Percentiles rank a stretch among this genome's conserved stretches.
phyloP scores from a whole-genome alignment of 1,140 invertebrate genomes.

The Halictus rubicundus region DNA sequence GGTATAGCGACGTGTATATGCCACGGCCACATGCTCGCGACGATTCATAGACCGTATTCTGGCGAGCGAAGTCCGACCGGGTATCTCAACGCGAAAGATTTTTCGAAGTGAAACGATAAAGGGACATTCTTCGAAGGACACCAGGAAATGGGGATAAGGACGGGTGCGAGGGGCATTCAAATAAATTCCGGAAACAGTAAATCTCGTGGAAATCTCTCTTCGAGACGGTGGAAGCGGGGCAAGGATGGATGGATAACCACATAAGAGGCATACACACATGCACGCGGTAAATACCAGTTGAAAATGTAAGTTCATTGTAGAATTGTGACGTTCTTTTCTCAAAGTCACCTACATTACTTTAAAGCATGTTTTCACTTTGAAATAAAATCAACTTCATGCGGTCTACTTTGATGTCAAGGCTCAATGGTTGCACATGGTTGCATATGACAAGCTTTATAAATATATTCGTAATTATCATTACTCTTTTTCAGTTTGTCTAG shows the following conservation, averaged over 20 bases:
- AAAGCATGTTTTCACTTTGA: no score
- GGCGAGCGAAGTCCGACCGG: neutral
- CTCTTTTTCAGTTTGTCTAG: no score
- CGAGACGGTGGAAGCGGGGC: neutral
- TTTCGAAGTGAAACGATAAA: conserved; percentile 48
- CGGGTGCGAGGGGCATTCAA: conserved; percentile 4
- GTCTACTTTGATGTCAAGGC: no score
- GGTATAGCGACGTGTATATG: no score
- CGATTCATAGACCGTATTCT: conserved; percentile 2
- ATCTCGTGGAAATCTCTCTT: conserved; percentile 49
- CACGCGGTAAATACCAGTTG: neutral
- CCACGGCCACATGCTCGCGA: neutral
- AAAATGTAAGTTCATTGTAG: no score
- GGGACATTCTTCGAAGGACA: conserved; percentile 34
- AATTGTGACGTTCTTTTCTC: no score
- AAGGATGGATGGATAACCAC: conserved; percentile 8
- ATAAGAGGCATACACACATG: neutral
- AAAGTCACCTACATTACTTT: no score
- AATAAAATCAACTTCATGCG: no score
- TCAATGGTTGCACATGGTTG: no score
- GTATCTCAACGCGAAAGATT: conserved; percentile 26
- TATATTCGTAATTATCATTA: no score
- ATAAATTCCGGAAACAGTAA: conserved; percentile 57
- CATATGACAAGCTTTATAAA: no score
- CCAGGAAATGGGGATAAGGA: conserved; percentile 31